A percentile compares a stretch with the other conserved stretches of the same genome.
phyloP scores from a whole-genome alignment of 2,797 vertebrate species.

The Adrianichthys oophorus region DNA sequence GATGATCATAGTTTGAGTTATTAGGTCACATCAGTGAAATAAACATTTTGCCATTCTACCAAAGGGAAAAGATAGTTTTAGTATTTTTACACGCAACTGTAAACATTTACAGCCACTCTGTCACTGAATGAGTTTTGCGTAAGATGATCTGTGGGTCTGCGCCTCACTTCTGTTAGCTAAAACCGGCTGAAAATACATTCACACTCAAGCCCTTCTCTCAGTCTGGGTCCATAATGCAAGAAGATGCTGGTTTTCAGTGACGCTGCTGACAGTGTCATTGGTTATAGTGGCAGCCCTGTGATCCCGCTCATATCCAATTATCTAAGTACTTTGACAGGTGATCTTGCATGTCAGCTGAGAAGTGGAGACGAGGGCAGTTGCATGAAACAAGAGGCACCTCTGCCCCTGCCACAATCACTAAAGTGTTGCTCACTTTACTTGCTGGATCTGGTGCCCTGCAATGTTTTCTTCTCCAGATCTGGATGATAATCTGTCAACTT shows the following conservation, averaged over 20 bases:
- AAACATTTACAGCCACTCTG: conserved; percentile 68
- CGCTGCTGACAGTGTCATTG: conserved; percentile 71
- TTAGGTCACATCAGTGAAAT: conserved; percentile 45
- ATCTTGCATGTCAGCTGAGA: conserved; percentile 92
- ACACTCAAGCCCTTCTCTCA: conserved; percentile 48
- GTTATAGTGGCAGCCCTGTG: conserved; percentile 73
- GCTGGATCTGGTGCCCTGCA: conserved; percentile 82
- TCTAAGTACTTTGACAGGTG: conserved; percentile 89
- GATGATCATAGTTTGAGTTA: conserved; percentile 40
- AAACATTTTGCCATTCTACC: conserved; percentile 54
- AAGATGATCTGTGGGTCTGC: conserved; percentile 72
- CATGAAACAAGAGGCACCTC: conserved; percentile 57
- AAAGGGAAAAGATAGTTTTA: conserved; percentile 69
- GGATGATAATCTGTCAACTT: conserved; percentile 83
- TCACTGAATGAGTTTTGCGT: conserved; percentile 58
- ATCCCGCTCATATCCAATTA: conserved; percentile 80
- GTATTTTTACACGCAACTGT: conserved; percentile 70
- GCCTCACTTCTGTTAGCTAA: conserved; percentile 58
- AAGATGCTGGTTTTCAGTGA: conserved; percentile 57
- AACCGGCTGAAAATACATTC: conserved; percentile 63
- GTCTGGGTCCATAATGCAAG: conserved; percentile 68
- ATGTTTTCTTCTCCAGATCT: conserved; percentile 83
- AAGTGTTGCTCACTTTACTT: conserved; percentile 90
- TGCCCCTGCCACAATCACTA: conserved; percentile 47
- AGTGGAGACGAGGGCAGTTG: conserved; percentile 56